Evolutionary conservation across 2,888 invertebrate species (phyloP).

Genomic region (Cremastobaeus sp.): DNA sequence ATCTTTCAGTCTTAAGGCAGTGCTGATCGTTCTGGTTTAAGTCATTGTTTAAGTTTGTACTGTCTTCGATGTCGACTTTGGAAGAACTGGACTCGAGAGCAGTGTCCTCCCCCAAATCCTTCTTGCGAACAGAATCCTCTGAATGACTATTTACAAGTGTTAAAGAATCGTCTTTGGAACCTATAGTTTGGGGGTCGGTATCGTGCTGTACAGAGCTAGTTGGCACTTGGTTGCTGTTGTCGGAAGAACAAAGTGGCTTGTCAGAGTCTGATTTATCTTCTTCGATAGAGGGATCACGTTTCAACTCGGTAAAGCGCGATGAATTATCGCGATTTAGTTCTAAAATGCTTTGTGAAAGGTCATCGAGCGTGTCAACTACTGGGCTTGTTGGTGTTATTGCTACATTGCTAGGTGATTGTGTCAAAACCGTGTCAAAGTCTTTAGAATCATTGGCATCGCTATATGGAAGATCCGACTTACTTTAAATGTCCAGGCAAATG

Average conservation of each 20-base stretch:
- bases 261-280: conserved; percentile 68
- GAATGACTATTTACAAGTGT: conserved; percentile 16
- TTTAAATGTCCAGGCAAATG: conserved; percentile 67
- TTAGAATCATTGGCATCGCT: conserved; percentile 71
- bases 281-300: conserved; percentile 60
- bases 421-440: conserved; percentile 77
- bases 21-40: conserved; percentile 27
- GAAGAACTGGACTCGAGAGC: conserved; percentile 20
- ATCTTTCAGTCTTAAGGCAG: conserved; percentile 56
- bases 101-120: background rate
- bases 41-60: conserved; percentile 29
- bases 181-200: conserved; percentile 72
- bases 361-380: conserved; percentile 55
- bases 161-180: conserved; percentile 14
- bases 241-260: conserved; percentile 72
- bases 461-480: conserved; percentile 75
- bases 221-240: conserved; percentile 71
- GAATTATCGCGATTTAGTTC: conserved; percentile 52
- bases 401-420: conserved; percentile 80
- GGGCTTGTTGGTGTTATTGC: conserved; percentile 80
- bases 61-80: conserved; percentile 30
- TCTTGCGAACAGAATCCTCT: conserved; percentile 1
- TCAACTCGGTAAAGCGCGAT: conserved; percentile 36
- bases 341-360: conserved; percentile 41
- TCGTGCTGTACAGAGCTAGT: conserved; percentile 81